phyloP scores from a whole-genome alignment of 2,113 vertebrate genomes.

The Atractosteus spatula region DNA sequence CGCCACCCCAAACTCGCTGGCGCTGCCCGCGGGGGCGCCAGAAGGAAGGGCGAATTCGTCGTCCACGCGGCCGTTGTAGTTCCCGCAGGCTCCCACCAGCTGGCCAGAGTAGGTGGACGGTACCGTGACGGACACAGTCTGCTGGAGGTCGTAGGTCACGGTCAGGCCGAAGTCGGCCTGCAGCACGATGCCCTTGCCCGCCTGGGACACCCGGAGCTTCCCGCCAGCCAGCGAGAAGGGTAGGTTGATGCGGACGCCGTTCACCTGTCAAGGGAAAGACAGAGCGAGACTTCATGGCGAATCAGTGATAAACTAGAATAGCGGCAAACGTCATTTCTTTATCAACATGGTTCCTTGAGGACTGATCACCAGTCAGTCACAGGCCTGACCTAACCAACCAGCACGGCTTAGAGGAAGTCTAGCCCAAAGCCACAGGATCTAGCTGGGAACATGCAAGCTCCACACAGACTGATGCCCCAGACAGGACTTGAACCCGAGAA shows the following conservation, averaged over 20 bases:
- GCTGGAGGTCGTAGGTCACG: slow-evolving; percentile 7
- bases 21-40: background rate
- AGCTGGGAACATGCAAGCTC: too few relatives aligned
- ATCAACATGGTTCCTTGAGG: too few relatives aligned
- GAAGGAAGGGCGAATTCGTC: background rate
- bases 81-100: slow-evolving; percentile 16
- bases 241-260: background rate
- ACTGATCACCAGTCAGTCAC: too few relatives aligned
- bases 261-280: slow-evolving; percentile 8
- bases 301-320: too few relatives aligned
- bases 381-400: too few relatives aligned
- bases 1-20: slow-evolving; percentile 5
- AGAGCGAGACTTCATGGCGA: background rate
- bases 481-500: too few relatives aligned
- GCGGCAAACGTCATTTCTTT: too few relatives aligned
- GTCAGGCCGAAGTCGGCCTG: slow-evolving; percentile 1
- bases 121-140: background rate
- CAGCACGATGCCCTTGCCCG: background rate
- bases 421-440: too few relatives aligned
- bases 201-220: slow-evolving; percentile 6
- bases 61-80: background rate
- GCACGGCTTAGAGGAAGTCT: too few relatives aligned
- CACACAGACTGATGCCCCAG: too few relatives aligned
- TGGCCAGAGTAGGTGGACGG: slow-evolving; percentile 10
- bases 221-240: background rate